phyloP scores from a whole-genome alignment of 2,113 vertebrate genomes.

The Salvelinus sp. region DNA sequence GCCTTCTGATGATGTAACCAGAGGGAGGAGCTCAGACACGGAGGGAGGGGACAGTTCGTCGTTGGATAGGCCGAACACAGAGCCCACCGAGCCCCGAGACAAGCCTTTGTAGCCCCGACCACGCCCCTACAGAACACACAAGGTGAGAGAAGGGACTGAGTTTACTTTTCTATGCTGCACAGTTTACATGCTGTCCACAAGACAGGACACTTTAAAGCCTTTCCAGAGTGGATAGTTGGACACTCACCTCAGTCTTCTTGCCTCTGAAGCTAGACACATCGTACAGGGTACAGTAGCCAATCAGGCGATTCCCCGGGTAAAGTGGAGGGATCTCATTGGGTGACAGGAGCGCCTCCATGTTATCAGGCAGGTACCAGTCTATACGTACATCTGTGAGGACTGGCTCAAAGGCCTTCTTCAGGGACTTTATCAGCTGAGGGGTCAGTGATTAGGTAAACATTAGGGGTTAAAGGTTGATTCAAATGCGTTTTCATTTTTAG shows the following conservation, averaged over 20 bases:
- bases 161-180: no score
- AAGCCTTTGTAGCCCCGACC: slow-evolving; percentile 58
- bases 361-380: slow-evolving; percentile 95
- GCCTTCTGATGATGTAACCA: slow-evolving; percentile 59
- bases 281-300: slow-evolving; percentile 92
- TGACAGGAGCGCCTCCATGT: slow-evolving; percentile 91
- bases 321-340: slow-evolving; percentile 91
- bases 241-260: slow-evolving; percentile 67
- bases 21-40: slow-evolving; percentile 67
- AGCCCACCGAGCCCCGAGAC: slow-evolving; percentile 69
- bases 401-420: slow-evolving; percentile 95
- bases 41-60: slow-evolving; percentile 74
- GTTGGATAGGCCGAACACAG: slow-evolving; percentile 77
- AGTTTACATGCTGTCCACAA: no score
- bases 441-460: no score
- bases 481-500: no score
- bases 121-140: slow-evolving; percentile 59
- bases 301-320: slow-evolving; percentile 86
- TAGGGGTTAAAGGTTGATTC: no score
- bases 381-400: slow-evolving; percentile 91
- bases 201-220: no score
- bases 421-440: slow-evolving; percentile 85
- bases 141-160: neutral
- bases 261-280: slow-evolving; percentile 80
- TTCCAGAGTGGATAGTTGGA: neutral